Evolutionary conservation across 1,140 invertebrate genomes (phyloP).

Genomic region (Drosophila sulfurigaster): DNA sequence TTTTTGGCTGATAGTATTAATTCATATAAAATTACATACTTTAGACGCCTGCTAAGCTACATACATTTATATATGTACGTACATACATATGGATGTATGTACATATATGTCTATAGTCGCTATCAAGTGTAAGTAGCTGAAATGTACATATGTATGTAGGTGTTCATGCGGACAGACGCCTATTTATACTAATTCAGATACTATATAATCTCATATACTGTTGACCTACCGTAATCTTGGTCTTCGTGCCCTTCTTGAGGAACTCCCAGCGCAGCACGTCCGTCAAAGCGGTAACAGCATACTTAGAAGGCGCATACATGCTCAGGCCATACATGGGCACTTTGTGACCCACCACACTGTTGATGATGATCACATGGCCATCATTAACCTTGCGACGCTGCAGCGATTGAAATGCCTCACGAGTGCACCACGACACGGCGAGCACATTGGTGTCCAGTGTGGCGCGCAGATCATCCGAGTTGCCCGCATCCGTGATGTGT

Average conservation of each 20-base stretch:
- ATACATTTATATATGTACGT: no score
- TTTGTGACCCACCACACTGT: slow-evolving; percentile 87
- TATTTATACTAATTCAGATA: no score
- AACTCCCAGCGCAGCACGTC: slow-evolving; percentile 89
- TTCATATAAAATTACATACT: no score
- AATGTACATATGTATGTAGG: no score
- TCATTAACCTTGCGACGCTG: slow-evolving; percentile 86
- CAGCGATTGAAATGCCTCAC: slow-evolving; percentile 90
- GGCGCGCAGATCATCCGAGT: slow-evolving; percentile 50
- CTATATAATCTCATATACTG: no score
- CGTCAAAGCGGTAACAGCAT: slow-evolving; percentile 89
- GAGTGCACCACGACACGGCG: slow-evolving; percentile 88
- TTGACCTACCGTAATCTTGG: slow-evolving; percentile 87
- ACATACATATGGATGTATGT: no score
- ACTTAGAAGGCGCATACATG: slow-evolving; percentile 89
- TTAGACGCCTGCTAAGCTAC: no score
- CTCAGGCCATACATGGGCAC: slow-evolving; percentile 76
- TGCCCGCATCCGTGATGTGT: slow-evolving; percentile 38
- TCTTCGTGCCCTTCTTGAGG: slow-evolving; percentile 85
- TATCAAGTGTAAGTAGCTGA: no score
- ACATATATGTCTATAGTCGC: no score
- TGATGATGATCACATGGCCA: slow-evolving; percentile 85
- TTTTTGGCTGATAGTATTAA: no score
- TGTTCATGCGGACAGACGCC: no score
- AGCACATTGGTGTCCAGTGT: slow-evolving; percentile 89